These are phyloP conservation scores for Mixornis gularis DNA, from an alignment of 2,113 vertebrate species.

Conservation along the genomic window DNA sequence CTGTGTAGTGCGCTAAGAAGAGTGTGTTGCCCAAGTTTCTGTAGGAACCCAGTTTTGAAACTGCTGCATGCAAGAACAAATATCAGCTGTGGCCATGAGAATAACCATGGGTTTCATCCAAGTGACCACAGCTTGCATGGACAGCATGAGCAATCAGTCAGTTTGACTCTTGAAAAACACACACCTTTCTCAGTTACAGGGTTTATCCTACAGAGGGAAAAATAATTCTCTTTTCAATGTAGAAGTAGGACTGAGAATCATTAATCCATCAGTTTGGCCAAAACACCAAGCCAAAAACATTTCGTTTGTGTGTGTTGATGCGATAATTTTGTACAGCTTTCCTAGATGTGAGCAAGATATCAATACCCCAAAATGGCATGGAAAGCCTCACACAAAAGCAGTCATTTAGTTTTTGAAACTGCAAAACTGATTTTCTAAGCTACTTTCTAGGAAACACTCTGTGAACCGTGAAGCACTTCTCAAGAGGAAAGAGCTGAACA, in stretches of 20 bases:
- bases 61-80: not conserved
- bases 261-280: not conserved
- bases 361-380: not conserved
- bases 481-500: not conserved
- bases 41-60: not conserved
- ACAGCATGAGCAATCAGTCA: not conserved
- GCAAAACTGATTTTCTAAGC: not conserved
- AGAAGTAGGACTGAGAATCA: not conserved
- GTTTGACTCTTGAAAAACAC: not conserved
- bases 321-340: not conserved
- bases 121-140: fast-evolving
- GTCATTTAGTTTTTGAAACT: not conserved
- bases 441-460: not conserved
- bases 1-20: not conserved
- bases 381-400: not conserved
- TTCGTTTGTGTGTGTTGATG: not conserved
- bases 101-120: not conserved
- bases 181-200: not conserved
- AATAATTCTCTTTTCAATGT: not conserved
- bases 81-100: not conserved
- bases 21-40: not conserved
- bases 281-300: not conserved
- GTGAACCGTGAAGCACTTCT: not conserved
- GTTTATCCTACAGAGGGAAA: not conserved
- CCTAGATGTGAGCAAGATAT: not conserved